Conservation (phyloP, 2,888 invertebrate species). For the Zygaena filipendulae region DNA sequence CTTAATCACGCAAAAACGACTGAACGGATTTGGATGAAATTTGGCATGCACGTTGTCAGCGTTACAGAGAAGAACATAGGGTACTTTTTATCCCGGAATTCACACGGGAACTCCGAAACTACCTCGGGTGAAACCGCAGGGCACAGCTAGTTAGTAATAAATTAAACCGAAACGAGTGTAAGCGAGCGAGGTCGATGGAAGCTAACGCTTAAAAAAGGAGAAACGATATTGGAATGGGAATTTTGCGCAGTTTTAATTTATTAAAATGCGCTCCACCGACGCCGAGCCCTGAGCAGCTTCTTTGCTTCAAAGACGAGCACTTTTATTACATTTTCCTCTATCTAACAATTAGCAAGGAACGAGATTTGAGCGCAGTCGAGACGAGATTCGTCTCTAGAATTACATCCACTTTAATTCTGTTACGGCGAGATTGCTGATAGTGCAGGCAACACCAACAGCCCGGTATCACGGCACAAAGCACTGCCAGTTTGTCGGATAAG, state of each 20-base stretch:
- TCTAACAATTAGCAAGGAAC: constrained; percentile 60
- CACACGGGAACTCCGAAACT: too few relatives aligned
- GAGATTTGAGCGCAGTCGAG: constrained; percentile 41
- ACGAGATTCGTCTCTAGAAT: constrained; percentile 47
- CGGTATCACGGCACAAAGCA: constrained; percentile 33
- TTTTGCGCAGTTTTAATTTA: constrained; percentile 65
- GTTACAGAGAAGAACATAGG: too few relatives aligned
- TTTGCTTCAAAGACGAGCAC: constrained; percentile 59
- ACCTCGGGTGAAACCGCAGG: too few relatives aligned
- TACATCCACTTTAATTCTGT: constrained; percentile 52
- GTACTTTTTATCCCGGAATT: too few relatives aligned
- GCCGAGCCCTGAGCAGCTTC: constrained; percentile 43
- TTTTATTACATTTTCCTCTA: constrained; percentile 60
- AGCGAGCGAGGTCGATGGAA: constrained; percentile 28
- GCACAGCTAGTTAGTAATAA: too few relatives aligned
- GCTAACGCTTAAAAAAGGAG: constrained; percentile 37
- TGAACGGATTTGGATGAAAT: too few relatives aligned
- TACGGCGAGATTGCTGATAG: constrained; percentile 42
- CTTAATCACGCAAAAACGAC: too few relatives aligned
- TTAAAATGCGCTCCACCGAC: constrained; percentile 55
- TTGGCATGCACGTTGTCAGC: too few relatives aligned
- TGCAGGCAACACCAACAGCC: constrained; percentile 45
- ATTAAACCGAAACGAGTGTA: constrained; percentile 44
- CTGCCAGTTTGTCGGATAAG: constrained; percentile 41
- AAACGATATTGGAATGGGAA: constrained; percentile 58